Conservation (phyloP, 92 coral and sea anemone species). For the Porites cylindrica region DNA sequence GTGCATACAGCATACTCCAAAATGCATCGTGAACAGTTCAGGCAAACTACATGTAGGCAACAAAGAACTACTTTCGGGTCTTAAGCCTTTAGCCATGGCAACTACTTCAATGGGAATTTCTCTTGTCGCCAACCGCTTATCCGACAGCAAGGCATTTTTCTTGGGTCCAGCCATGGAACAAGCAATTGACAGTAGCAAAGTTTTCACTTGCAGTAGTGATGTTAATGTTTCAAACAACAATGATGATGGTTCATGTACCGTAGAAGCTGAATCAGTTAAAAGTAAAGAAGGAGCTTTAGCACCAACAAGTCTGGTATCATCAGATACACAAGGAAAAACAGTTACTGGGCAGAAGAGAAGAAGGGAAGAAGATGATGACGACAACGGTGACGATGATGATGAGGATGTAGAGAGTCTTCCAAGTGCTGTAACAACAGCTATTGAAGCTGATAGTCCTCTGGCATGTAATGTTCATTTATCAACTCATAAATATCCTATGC, state of each 20-base stretch:
- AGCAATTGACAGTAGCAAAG: slow-evolving; percentile 71
- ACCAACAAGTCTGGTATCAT: slow-evolving; percentile 5
- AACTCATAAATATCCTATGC: slow-evolving; percentile 52
- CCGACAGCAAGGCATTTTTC: slow-evolving; percentile 67
- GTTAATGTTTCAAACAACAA: slow-evolving; percentile 45
- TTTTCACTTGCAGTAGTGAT: slow-evolving; percentile 79
- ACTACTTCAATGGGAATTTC: slow-evolving; percentile 81
- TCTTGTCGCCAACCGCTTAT: slow-evolving; percentile 66
- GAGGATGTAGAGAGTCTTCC: neutral
- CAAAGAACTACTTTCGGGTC: slow-evolving; percentile 72
- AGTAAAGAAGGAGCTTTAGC: slow-evolving; percentile 74
- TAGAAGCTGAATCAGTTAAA: slow-evolving; percentile 78
- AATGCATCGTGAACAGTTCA: slow-evolving; percentile 66
- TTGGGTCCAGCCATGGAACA: slow-evolving; percentile 85
- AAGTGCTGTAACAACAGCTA: neutral
- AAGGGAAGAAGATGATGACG: slow-evolving; percentile 34
- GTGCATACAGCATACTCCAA: slow-evolving; percentile 81
- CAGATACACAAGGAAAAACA: slow-evolving; percentile 11
- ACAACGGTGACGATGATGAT: slow-evolving; percentile 38
- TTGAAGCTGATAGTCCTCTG: slow-evolving; percentile 2
- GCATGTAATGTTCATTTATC: slow-evolving; percentile 23
- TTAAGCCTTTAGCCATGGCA: slow-evolving; percentile 86
- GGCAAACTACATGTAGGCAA: slow-evolving; percentile 3
- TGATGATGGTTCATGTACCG: slow-evolving; percentile 79
- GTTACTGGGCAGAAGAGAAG: slow-evolving; percentile 76